Evolutionary conservation across 2,888 invertebrate genomes (phyloP).

Genomic region (Crossocerus cetratus): DNA sequence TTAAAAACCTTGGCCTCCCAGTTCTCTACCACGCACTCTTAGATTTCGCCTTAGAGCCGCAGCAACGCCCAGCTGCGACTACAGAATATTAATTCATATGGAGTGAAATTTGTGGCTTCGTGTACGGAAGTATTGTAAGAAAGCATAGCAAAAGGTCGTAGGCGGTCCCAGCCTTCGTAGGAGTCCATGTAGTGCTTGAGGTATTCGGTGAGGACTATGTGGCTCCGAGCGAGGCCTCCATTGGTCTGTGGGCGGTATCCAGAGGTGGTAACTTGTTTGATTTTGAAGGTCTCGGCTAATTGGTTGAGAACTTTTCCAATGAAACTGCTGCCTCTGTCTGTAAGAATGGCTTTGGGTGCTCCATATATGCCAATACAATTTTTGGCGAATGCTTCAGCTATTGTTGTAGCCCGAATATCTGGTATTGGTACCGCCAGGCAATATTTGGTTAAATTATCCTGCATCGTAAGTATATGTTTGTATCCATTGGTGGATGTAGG

Average conservation of each 20-base stretch:
- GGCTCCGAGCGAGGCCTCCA: constrained; percentile 5
- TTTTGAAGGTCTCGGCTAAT: too few relatives aligned
- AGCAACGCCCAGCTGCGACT: too few relatives aligned
- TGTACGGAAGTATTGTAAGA: constrained; percentile 10
- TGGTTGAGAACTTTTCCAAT: too few relatives aligned
- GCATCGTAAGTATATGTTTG: neutral
- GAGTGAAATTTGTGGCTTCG: constrained; percentile 6
- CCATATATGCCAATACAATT: too few relatives aligned
- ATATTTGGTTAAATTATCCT: constrained; percentile 12
- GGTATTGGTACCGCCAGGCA: constrained; percentile 3
- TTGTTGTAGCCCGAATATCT: neutral
- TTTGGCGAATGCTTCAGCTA: neutral
- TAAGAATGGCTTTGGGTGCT: too few relatives aligned
- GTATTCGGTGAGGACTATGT: constrained; percentile 9
- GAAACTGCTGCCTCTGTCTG: too few relatives aligned
- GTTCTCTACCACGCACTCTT: too few relatives aligned
- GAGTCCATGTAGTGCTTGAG: neutral
- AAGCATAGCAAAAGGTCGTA: constrained; percentile 9
- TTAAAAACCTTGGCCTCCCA: too few relatives aligned
- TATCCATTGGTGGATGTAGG: neutral
- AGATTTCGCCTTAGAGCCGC: too few relatives aligned
- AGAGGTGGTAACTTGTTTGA: neutral
- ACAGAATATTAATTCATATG: constrained; percentile 4
- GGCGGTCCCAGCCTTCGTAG: constrained; percentile 1
- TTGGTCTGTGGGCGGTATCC: constrained; percentile 13